phyloP scores from a whole-genome alignment of 2,888 invertebrate genomes.

The Ophonus ardosiacus region DNA sequence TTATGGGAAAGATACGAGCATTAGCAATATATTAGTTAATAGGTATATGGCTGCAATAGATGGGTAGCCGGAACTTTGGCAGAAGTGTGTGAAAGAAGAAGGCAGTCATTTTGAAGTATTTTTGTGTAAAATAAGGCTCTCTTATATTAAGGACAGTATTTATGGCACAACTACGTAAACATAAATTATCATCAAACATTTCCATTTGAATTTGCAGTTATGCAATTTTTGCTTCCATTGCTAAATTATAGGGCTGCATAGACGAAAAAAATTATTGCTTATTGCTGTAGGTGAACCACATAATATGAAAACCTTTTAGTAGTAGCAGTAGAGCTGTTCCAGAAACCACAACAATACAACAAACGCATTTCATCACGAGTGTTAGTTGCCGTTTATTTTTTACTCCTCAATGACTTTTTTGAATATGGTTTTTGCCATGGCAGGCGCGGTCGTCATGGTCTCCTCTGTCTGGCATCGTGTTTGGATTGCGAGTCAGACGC shows the following conservation, averaged over 20 bases:
- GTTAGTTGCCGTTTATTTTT: constrained; percentile 42
- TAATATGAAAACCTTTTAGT: constrained; percentile 24
- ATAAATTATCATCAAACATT: neutral
- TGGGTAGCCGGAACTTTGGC: too few relatives aligned
- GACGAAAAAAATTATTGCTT: constrained; percentile 35
- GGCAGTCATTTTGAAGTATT: too few relatives aligned
- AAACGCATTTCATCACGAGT: constrained; percentile 44
- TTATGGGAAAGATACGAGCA: too few relatives aligned
- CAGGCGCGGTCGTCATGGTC: constrained; percentile 75
- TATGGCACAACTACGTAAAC: too few relatives aligned
- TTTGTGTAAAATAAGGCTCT: too few relatives aligned
- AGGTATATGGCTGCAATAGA: too few relatives aligned
- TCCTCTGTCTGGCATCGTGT: constrained; percentile 76
- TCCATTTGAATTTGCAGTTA: neutral
- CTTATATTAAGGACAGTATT: too few relatives aligned
- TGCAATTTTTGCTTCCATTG: constrained; percentile 19
- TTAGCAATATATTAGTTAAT: too few relatives aligned
- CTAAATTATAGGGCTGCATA: constrained; percentile 11
- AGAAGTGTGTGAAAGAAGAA: too few relatives aligned
- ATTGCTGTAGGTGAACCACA: constrained; percentile 46
- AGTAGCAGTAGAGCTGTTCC: constrained; percentile 50
- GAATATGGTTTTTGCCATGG: constrained; percentile 65
- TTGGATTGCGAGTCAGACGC: constrained; percentile 68
- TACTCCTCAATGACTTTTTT: constrained; percentile 45
- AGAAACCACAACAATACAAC: constrained; percentile 38